Evolutionary conservation across 53 echinoderm and acorn worm genomes (phyloP).

Genomic region (Holothuria leucospilota): DNA sequence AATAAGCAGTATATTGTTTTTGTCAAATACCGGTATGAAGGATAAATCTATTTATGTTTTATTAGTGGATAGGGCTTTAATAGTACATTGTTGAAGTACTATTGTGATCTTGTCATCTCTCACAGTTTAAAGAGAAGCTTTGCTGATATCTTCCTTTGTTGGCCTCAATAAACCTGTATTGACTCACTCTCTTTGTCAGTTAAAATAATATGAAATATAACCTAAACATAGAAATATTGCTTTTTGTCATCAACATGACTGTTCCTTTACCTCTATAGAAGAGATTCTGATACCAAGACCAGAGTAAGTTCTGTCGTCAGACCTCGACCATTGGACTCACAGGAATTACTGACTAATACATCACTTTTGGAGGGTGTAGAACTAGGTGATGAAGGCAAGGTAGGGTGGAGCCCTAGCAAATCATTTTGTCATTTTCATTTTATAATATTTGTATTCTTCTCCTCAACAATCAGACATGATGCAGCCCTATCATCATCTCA

Average conservation of each 20-base stretch:
- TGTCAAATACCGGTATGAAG: too few relatives aligned
- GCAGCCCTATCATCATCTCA: neutral
- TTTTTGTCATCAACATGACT: neutral
- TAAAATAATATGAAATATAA: too few relatives aligned
- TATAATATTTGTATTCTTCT: neutral
- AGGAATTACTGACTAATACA: conserved; percentile 57
- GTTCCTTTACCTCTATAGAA: conserved; percentile 40
- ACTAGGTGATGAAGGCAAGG: conserved; percentile 80
- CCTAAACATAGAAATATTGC: too few relatives aligned
- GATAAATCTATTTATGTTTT: too few relatives aligned
- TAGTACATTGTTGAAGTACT: too few relatives aligned
- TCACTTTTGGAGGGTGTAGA: conserved; percentile 72
- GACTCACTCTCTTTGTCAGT: too few relatives aligned
- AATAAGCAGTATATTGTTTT: too few relatives aligned
- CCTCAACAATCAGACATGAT: conserved; percentile 28
- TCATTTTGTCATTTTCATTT: neutral
- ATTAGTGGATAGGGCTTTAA: too few relatives aligned
- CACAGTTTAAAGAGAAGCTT: too few relatives aligned
- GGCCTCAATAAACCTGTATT: too few relatives aligned
- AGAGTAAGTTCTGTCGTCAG: conserved; percentile 79
- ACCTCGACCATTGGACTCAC: conserved; percentile 51
- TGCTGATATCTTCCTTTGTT: too few relatives aligned
- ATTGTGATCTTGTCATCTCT: too few relatives aligned
- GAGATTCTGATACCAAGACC: conserved; percentile 66
- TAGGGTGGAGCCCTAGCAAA: conserved; percentile 31